Base-by-base conservation (phyloP, 2,113 vertebrate species). In the Ophthalmolycus amberensis region DNA sequence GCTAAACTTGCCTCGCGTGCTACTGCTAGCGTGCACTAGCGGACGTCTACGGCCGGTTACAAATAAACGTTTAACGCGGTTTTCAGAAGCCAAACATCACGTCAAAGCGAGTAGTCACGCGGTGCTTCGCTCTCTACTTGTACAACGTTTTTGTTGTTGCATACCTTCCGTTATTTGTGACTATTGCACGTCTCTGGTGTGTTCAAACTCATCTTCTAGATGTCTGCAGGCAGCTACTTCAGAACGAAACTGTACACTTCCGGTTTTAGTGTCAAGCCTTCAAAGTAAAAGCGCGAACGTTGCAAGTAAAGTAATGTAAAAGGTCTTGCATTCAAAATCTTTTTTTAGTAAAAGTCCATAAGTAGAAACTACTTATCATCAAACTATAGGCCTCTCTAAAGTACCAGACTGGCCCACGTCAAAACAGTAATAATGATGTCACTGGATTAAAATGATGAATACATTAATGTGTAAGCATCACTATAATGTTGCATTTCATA, bases 151-250 rank as follows among this genome's bases (percentile, higher is more conserved):
- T 29, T 9, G 29, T 8, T 12, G 8, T 34, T 58, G 14, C 85
- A 69, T 89, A 87, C 88, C 82, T 63, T 29, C 12, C 10, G 40
- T 38, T 79, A 37, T 44, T 40, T 20, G 9, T 5, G 40, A 25
- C 0, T 7, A 9, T 38, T 20, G 20, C 1, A 20, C 11, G 11
- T 2, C 9, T 8, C 3, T 15, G 7, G 11, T 5, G 40, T 1
- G 5, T 5, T 20, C 10, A 10, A 6, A 14, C 3, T 18, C 12
- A 7, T 66, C 66, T 16, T 29, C n/a, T 0, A 0, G 9, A 0
- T 16, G 54, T 16, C 6, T 0, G 12, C 9, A 25, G 59, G 7
- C 4, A 38, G 29, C 1, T 0, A 54, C 46, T 56, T n/a, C 25
- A 1, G 56, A 6, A 46, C 12, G 11, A 4, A 3, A 25, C 1